Conservation (phyloP, 2,113 vertebrate genomes). For the Hippotragus niger region DNA sequence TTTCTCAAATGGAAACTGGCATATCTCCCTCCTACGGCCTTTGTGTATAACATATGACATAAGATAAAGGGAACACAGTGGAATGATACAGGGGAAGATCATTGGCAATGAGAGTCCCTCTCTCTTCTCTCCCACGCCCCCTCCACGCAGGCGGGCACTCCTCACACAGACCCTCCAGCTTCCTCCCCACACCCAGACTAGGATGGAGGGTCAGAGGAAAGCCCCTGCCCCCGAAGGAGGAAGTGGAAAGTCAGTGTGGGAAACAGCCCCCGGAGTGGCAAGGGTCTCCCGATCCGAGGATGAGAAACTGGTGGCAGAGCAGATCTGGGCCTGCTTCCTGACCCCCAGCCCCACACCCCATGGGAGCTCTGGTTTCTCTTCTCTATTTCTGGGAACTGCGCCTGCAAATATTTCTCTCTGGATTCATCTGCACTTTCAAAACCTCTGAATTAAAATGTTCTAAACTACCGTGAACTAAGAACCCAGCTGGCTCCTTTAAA, state of each 20-base stretch:
- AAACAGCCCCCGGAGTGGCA: background rate
- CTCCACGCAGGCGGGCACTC: background rate
- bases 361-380: background rate
- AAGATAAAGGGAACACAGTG: background rate
- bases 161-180: background rate
- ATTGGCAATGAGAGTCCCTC: background rate
- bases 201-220: background rate
- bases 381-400: constrained; percentile 36
- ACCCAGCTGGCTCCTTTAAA: constrained; percentile 8
- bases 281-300: background rate
- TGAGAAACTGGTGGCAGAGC: background rate
- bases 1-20: background rate
- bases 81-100: background rate
- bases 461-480: background rate
- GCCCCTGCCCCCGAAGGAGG: background rate
- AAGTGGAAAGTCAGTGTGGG: background rate
- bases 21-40: background rate
- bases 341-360: no score
- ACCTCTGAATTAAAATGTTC: background rate
- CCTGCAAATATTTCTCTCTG: constrained; percentile 30
- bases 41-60: no score
- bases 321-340: background rate
- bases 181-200: background rate
- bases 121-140: background rate
- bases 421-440: constrained; percentile 23